Percentiles rank a stretch among this genome's conserved stretches.
Conservation (phyloP, 2,888 invertebrate species). For the Lampropteryx suffumata region DNA sequence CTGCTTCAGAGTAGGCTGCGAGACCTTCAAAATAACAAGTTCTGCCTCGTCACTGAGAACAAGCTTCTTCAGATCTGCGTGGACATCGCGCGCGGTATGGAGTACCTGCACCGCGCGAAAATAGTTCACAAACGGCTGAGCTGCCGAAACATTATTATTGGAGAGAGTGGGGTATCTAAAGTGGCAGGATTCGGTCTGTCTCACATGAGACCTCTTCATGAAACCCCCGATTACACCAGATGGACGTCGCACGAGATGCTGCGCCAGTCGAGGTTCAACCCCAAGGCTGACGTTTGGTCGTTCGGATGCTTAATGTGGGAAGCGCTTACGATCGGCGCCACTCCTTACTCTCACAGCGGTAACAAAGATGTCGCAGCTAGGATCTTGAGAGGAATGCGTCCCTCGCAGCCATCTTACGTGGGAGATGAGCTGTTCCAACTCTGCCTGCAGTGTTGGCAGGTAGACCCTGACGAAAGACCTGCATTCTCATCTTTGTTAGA, state of each 20-base stretch:
- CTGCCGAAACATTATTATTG: conserved; percentile 87
- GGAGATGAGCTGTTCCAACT: conserved; percentile 91
- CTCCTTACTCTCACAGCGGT: conserved; percentile 88
- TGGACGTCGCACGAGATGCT: conserved; percentile 92
- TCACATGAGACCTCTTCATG: conserved; percentile 83
- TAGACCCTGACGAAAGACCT: conserved; percentile 91
- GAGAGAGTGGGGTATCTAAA: conserved; percentile 86
- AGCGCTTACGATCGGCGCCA: conserved; percentile 89
- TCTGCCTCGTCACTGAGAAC: conserved; percentile 84
- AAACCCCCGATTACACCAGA: conserved; percentile 88
- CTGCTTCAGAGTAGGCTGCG: conserved; percentile 84
- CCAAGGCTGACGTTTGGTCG: conserved; percentile 92
- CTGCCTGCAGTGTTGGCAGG: conserved; percentile 92
- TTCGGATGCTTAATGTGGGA: conserved; percentile 93
- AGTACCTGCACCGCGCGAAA: conserved; percentile 85
- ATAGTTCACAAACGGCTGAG: conserved; percentile 89
- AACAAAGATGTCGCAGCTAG: conserved; percentile 86
- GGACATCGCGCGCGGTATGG: conserved; percentile 88
- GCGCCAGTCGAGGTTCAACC: conserved; percentile 85
- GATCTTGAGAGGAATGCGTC: conserved; percentile 86
- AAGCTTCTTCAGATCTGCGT: conserved; percentile 85
- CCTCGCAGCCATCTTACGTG: conserved; percentile 88
- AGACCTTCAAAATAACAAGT: conserved; percentile 78
- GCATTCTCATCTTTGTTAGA: conserved; percentile 84
- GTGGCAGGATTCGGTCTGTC: conserved; percentile 89